Evolutionary conservation across 1,140 invertebrate species (phyloP), one percentile per base, ranked within the genome.

Genomic region (Sycophila sp.): DNA sequence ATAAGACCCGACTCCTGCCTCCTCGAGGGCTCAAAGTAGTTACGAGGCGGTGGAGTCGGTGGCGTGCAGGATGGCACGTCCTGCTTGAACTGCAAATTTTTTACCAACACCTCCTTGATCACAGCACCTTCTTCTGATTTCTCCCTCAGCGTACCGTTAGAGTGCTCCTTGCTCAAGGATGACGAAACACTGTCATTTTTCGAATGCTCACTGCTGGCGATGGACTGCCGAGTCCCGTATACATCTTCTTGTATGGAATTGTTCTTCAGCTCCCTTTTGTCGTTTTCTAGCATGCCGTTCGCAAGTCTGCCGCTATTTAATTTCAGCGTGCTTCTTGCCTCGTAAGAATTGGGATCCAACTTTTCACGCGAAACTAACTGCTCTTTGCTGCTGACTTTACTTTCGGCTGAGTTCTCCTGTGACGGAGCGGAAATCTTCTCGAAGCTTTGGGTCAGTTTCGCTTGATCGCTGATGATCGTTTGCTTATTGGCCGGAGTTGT

Each of bases 51-150:
- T 40, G 49, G 38, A 38, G 49, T 55, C 72, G 53, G 53, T 5
- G 49, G 32, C 65, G 32, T 7, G 28, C 65, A 56, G 15, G 63
- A 49, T 13, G 80, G 78, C 24, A 81, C 7, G 59, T 80, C 80
- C 28, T 80, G 78, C 30, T 80, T 73, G 56, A 82, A 82, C n/a
- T 77, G 75, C 13, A 82, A 72, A 62, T 78, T 82, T 62, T 82
- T 82, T 38, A 82, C 71, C 4, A 82, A 65, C 22, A 81, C 69
- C 55, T 81, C 81, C 45, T 75, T 82, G n/a, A 82, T 75, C n/a
- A 80, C 70, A 2, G 76, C 58, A 7, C 32, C 66, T 17, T 71
- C 19, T 22, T 55, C 63, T 4, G n/a, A 28, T 5, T 49, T 63
- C 38, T 63, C 59, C 22, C 32, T 49, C 6, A 30, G 5, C 32